Base-by-base conservation (phyloP, 2,888 invertebrate species). In the Mamestra brassicae region DNA sequence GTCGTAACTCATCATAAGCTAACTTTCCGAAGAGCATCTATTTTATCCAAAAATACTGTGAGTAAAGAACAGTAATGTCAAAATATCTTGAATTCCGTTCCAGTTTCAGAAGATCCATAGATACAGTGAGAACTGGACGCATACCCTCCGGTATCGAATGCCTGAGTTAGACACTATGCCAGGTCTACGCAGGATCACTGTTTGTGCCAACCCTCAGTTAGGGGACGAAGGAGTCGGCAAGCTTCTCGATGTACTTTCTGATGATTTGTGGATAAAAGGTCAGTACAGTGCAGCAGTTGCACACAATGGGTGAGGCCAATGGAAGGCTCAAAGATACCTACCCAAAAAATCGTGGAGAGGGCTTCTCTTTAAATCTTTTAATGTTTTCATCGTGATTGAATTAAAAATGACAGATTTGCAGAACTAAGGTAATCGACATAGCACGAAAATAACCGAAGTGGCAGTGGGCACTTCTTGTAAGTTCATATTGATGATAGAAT, bases 181-280 rank as follows among this genome's bases (percentile, higher is more conserved):
- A 0, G 98, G 98, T 0, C 92, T 98, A 36, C 97, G 98, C 65
- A 95, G 97, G 58, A 96, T 98, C 76, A 97, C 97, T 0, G 89
- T 98, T 36, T 98, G 98, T 87, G 97, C 97, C 54, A 98, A 98
- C 93, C 97, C 97, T 0, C 95, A 96, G 77, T 93, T 98, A 17
- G 97, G 97, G 0, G 98, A 98, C 90, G 94, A 94, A 0, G 98
- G 98, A 0, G 93, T 97, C 0, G 89, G 92, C 50, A 92, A 96
- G 36, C 97, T 98, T 54, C 93, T 98, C 0, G 97, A 98, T 55
- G 97, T 97, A 34, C 95, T 98, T 7, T 97, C 97, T 66, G 98
- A 98, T 89, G 98, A 98, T 90, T 96, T 98, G 67, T 98, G 98
- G 98, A 97, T 98, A 38, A 98, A 98, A 95, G 97, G 97, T 97